Evolutionary conservation across 1,140 invertebrate genomes (phyloP).

Genomic region (Trichonephila clavipes): DNA sequence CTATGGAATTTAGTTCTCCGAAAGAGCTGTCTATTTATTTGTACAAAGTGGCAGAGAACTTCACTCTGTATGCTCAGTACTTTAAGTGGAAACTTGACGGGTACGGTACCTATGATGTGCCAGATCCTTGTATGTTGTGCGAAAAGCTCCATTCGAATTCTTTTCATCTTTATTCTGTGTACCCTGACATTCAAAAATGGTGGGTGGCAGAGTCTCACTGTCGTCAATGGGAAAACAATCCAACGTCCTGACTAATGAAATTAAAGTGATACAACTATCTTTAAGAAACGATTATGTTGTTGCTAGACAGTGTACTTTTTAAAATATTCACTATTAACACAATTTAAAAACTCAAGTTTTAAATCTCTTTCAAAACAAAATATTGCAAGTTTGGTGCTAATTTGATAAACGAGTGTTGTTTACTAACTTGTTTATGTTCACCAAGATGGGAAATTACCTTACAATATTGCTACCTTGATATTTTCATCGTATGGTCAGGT

Average conservation of each 20-base stretch:
- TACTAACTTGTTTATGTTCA: too few relatives aligned
- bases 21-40: slow-evolving; percentile 77
- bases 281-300: too few relatives aligned
- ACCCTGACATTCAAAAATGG: slow-evolving; percentile 40
- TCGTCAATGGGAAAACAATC: not conserved
- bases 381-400: too few relatives aligned
- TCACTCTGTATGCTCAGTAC: slow-evolving; percentile 39
- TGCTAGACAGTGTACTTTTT: too few relatives aligned
- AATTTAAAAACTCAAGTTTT: too few relatives aligned
- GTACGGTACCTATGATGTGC: not conserved
- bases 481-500: too few relatives aligned
- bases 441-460: too few relatives aligned
- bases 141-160: slow-evolving; percentile 44
- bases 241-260: not conserved
- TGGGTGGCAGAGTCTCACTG: slow-evolving; percentile 45
- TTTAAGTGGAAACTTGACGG: slow-evolving; percentile 49
- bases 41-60: slow-evolving; percentile 10
- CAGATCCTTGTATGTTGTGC: slow-evolving; percentile 41
- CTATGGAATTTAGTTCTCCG: slow-evolving; percentile 78
- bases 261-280: too few relatives aligned
- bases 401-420: too few relatives aligned
- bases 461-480: too few relatives aligned
- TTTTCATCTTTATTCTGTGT: not conserved
- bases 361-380: too few relatives aligned
- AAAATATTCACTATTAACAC: too few relatives aligned